Base-by-base conservation (phyloP, 2,888 invertebrate genomes). In the Steinernema hermaphroditum region DNA sequence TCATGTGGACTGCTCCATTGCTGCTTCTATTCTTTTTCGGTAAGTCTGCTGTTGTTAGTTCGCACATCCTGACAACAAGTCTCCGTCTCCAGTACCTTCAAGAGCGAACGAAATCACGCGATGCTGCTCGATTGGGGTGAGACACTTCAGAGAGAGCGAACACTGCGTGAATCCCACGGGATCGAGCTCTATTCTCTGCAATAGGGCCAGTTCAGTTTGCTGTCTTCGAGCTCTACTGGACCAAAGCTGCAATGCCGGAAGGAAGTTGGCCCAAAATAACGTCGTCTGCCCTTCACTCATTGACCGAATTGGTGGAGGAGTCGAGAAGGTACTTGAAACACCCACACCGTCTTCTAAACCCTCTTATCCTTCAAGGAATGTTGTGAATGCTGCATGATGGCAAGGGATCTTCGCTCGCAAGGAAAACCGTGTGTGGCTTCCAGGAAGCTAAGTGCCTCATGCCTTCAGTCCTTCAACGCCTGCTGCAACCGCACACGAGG, bases 321-420 rank as follows among this genome's bases (percentile, higher is more conserved):
- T 86, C n/a, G 78, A 78, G 29, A 83, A 82, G 75, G 85, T 83
- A 14, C 32, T 32, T 6, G 34, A 9, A 16, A 49, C n/a, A 12
- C 12, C 19, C n/a, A n/a, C n/a, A n/a, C n/a, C n/a, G n/a, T n/a
- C n/a, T n/a, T n/a, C n/a, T n/a, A n/a, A n/a, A n/a, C n/a, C n/a
- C n/a, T n/a, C n/a, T 69, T 12, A 12, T n/a, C 6, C 1, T 54
- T 74, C 1, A 2, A 85, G 85, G 86, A 86, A 74, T 86, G 86
- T 69, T 86, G 86, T 71, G 86, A 86, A 50, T 86, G 86, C 70
- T 86, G 86, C 73, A 76, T 84, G 19, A 75, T 86, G 49, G 86
- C 86, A 37, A 81, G 83, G 57, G 85, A 87, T 6, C 76, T 86
- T 16, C 72, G 81, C 16, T 72, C 76, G 6, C 73, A 78, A 27